Percentiles rank a stretch among this genome's conserved stretches.
Conservation (phyloP, 2,888 invertebrate species). For the Troglohyphantes excavatus region DNA sequence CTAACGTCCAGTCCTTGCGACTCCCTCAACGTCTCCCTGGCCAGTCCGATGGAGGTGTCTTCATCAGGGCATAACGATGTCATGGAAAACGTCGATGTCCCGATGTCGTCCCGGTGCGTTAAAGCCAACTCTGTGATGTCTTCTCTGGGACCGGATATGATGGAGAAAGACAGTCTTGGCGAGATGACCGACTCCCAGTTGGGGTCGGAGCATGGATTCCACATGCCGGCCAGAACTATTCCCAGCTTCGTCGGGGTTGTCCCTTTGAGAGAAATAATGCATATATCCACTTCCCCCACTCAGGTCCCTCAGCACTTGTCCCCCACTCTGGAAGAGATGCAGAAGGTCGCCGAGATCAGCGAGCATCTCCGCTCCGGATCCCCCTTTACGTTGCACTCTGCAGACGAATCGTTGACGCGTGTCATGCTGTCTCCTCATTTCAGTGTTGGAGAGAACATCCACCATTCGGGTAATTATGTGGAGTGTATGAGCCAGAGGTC, state of each 20-base stretch:
- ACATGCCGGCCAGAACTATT: slow-evolving; percentile 52
- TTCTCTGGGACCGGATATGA: slow-evolving; percentile 76
- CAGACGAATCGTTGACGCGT: slow-evolving; percentile 57
- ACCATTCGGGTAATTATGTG: slow-evolving; percentile 55
- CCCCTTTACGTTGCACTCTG: slow-evolving; percentile 57
- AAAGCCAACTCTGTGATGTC: slow-evolving; percentile 78
- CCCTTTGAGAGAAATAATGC: slow-evolving; percentile 69
- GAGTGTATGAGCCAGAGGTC: slow-evolving; percentile 64
- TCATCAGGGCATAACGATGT: slow-evolving; percentile 64
- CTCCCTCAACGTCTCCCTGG: slow-evolving; percentile 66
- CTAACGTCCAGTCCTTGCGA: slow-evolving; percentile 59
- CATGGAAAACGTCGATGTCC: slow-evolving; percentile 72
- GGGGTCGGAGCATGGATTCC: slow-evolving; percentile 48
- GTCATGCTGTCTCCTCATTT: slow-evolving; percentile 48
- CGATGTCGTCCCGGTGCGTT: slow-evolving; percentile 65
- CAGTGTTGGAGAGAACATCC: slow-evolving; percentile 52
- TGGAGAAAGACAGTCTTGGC: slow-evolving; percentile 68
- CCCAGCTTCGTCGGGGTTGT: slow-evolving; percentile 63
- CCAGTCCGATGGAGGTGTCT: slow-evolving; percentile 73
- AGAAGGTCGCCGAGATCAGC: slow-evolving; percentile 73
- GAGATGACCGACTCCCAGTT: slow-evolving; percentile 65
- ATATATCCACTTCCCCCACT: slow-evolving; percentile 66
- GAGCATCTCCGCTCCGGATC: slow-evolving; percentile 65
- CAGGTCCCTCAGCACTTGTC: slow-evolving; percentile 59
- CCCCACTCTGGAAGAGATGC: slow-evolving; percentile 70